phyloP scores from a whole-genome alignment of 2,888 invertebrate genomes.

The Thalpophila matura region DNA sequence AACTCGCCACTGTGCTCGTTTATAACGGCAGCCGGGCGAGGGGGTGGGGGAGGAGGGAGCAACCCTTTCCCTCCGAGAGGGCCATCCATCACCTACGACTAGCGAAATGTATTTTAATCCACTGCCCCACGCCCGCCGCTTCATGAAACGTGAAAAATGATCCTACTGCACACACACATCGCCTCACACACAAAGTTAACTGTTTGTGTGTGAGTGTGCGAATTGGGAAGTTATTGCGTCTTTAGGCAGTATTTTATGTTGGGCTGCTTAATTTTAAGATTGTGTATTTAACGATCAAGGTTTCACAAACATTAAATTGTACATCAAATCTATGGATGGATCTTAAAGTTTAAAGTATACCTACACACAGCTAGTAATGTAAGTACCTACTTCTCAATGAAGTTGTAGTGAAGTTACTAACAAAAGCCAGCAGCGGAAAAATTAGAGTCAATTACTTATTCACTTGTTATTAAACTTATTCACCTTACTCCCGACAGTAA shows the following conservation, averaged over 20 bases:
- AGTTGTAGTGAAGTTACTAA: no score
- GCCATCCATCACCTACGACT: constrained; percentile 86
- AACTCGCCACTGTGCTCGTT: constrained; percentile 56
- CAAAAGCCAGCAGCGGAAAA: no score
- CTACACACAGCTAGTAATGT: no score
- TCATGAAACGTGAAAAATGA: constrained; percentile 91
- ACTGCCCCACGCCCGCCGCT: constrained; percentile 85
- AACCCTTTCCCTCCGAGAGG: constrained; percentile 82
- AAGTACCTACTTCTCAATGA: no score
- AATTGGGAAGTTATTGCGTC: constrained; percentile 52
- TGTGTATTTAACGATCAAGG: background rate
- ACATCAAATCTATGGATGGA: background rate
- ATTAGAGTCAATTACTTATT: no score
- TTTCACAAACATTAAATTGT: no score
- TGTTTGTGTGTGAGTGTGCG: constrained; percentile 43
- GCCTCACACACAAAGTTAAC: constrained; percentile 41
- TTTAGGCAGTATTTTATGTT: constrained; percentile 20
- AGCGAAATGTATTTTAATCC: constrained; percentile 91
- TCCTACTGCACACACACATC: constrained; percentile 73
- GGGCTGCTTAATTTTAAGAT: constrained; percentile 12
- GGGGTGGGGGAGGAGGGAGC: constrained; percentile 61
- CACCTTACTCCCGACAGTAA: background rate
- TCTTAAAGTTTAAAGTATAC: background rate
- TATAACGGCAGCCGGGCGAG: constrained; percentile 28
- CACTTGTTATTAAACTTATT: no score